Evolutionary conservation across 2,113 vertebrate species (phyloP).

Genomic region (Leucoraja erinaceus): DNA sequence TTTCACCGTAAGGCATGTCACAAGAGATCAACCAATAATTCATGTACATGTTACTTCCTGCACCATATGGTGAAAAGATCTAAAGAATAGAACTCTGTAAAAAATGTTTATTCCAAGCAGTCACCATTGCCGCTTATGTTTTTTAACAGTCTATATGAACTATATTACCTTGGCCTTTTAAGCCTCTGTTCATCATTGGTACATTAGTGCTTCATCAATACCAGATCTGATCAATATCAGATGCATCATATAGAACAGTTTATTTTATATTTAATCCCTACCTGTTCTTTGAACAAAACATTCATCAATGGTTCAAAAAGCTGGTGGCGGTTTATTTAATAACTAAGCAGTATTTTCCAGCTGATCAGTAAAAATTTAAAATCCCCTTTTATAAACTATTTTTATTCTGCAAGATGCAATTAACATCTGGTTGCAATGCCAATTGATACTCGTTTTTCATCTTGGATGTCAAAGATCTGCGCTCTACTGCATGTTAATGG

Average conservation of each 20-base stretch:
- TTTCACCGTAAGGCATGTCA: neutral
- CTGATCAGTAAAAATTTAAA: neutral
- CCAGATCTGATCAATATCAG: neutral
- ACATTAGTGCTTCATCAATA: neutral
- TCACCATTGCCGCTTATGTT: neutral
- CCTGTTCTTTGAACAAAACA: neutral
- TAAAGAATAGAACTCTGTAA: neutral
- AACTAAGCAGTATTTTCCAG: neutral
- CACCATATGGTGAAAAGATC: neutral
- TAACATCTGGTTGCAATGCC: neutral
- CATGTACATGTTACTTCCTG: neutral
- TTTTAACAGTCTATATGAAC: neutral
- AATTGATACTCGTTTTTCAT: no score
- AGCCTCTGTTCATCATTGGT: neutral
- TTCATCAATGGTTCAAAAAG: neutral
- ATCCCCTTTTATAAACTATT: neutral
- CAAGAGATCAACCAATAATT: neutral
- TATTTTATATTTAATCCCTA: neutral
- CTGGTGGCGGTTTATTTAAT: neutral
- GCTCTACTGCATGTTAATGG: no score
- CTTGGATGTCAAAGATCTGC: no score
- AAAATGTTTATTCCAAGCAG: neutral
- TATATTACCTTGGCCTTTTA: neutral
- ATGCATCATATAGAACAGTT: neutral
- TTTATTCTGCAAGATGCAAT: neutral